Evolutionary conservation across 2,888 invertebrate genomes (phyloP).

Genomic region (Hololepta plana): DNA sequence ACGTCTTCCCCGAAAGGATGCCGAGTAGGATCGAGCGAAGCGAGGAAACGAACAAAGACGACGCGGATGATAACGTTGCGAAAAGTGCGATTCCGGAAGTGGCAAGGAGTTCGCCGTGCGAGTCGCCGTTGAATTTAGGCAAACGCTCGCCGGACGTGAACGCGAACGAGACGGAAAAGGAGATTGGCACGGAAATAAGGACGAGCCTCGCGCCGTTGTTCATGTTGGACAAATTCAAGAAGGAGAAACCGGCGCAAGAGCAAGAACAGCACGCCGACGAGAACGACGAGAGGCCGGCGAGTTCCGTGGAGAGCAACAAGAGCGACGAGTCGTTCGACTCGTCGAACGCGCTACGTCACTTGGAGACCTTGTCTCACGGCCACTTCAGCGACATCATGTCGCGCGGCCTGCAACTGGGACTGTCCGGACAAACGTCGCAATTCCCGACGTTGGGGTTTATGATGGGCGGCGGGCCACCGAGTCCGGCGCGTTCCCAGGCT

Average conservation of each 20-base stretch:
- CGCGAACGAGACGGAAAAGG: constrained; percentile 25
- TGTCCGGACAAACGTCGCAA: constrained; percentile 22
- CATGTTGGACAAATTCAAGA: constrained; percentile 25
- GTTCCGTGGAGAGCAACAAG: constrained; percentile 35
- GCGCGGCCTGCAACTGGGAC: constrained; percentile 23
- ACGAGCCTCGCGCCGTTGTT: constrained; percentile 26
- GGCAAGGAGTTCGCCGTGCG: constrained; percentile 13
- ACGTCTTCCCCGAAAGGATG: constrained; percentile 23
- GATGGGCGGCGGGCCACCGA: constrained; percentile 36
- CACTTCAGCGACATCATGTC: constrained; percentile 42
- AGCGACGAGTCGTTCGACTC: constrained; percentile 41
- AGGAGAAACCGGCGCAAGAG: constrained; percentile 21
- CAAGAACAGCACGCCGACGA: constrained; percentile 25
- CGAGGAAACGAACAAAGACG: constrained; percentile 9
- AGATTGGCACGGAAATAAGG: constrained; percentile 21
- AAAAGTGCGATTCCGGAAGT: constrained; percentile 8
- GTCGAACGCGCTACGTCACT: constrained; percentile 53
- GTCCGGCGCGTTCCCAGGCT: constrained; percentile 39
- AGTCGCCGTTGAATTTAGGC: constrained; percentile 26
- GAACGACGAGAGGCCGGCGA: constrained; percentile 28
- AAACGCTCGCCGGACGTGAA: constrained; percentile 29
- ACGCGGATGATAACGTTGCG: constrained; percentile 11
- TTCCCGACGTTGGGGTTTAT: constrained; percentile 29
- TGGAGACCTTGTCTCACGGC: constrained; percentile 65
- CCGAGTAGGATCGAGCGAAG: constrained; percentile 10